Conservation (phyloP, 1,140 invertebrate species). For the Zaprionus kolodkinae region DNA sequence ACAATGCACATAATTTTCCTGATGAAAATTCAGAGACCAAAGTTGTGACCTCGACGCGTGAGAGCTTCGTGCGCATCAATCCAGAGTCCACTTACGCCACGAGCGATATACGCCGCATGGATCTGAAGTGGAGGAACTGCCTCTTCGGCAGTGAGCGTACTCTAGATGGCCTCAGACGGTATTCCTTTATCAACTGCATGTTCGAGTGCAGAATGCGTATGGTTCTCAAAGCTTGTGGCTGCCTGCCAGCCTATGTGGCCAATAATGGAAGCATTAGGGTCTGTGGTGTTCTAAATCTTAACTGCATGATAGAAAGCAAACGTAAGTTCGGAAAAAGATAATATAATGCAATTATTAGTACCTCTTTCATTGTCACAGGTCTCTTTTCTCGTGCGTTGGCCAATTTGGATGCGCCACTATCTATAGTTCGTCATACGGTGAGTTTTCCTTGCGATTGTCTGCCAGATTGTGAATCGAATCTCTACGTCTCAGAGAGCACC, state of each 20-base stretch:
- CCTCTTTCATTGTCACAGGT: conserved; percentile 31
- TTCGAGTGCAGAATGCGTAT: conserved; percentile 85
- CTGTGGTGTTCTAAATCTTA: conserved; percentile 56
- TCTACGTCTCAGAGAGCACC: conserved; percentile 86
- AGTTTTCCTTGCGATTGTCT: conserved; percentile 84
- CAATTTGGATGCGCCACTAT: conserved; percentile 59
- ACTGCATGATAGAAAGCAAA: conserved; percentile 67
- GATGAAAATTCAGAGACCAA: conserved; percentile 86
- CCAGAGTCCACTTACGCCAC: conserved; percentile 87
- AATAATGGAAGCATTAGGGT: conserved; percentile 81
- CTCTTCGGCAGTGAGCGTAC: conserved; percentile 86
- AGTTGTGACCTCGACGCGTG: conserved; percentile 85
- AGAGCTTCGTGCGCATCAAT: conserved; percentile 86
- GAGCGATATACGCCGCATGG: conserved; percentile 84
- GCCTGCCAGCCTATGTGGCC: conserved; percentile 86
- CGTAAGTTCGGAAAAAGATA: conserved; percentile 41
- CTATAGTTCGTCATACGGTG: conserved; percentile 56
- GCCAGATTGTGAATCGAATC: conserved; percentile 86
- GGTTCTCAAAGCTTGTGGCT: conserved; percentile 85
- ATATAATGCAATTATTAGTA: background rate
- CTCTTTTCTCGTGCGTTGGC: conserved; percentile 69
- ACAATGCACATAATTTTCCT: conserved; percentile 87
- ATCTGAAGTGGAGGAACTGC: conserved; percentile 85
- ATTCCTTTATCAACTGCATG: conserved; percentile 88
- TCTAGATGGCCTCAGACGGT: conserved; percentile 83